phyloP scores from a whole-genome alignment of 2,888 invertebrate species.

The Orthosia gothica region DNA sequence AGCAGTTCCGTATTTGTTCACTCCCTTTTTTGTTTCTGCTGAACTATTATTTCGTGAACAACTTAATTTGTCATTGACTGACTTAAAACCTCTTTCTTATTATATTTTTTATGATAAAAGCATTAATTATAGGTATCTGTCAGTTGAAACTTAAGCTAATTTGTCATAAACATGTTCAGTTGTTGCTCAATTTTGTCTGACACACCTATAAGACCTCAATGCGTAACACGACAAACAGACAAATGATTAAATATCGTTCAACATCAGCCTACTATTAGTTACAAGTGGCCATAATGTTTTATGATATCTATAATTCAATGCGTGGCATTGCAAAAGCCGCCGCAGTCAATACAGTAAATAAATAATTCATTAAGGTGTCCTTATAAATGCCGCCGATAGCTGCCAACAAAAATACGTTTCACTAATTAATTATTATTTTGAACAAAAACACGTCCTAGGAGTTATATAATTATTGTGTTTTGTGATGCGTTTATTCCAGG shows the following conservation, averaged over 20 bases:
- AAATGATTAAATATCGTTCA: constrained; percentile 59
- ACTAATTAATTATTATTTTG: constrained; percentile 23
- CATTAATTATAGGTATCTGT: constrained; percentile 33
- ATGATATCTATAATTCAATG: constrained; percentile 69
- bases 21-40: constrained; percentile 12
- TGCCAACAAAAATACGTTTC: constrained; percentile 48
- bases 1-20: constrained; percentile 24
- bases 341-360: constrained; percentile 63
- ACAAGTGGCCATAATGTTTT: constrained; percentile 64
- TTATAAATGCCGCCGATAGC: constrained; percentile 54
- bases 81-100: constrained; percentile 23
- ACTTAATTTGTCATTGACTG: constrained; percentile 9
- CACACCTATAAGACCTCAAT: constrained; percentile 46
- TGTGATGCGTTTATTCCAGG: constrained; percentile 17
- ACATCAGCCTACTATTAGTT: constrained; percentile 59
- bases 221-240: constrained; percentile 56
- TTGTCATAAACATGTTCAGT: constrained; percentile 55
- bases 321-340: constrained; percentile 67
- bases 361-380: constrained; percentile 68
- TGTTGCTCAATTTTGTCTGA: constrained; percentile 59
- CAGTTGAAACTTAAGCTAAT: constrained; percentile 39
- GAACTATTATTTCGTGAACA: constrained; percentile 18
- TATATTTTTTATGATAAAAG: constrained; percentile 21
- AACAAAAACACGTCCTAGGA: constrained; percentile 19
- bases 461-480: constrained; percentile 29